Conservation (phyloP, 1,140 invertebrate species). For the Magallana ariakensis region DNA sequence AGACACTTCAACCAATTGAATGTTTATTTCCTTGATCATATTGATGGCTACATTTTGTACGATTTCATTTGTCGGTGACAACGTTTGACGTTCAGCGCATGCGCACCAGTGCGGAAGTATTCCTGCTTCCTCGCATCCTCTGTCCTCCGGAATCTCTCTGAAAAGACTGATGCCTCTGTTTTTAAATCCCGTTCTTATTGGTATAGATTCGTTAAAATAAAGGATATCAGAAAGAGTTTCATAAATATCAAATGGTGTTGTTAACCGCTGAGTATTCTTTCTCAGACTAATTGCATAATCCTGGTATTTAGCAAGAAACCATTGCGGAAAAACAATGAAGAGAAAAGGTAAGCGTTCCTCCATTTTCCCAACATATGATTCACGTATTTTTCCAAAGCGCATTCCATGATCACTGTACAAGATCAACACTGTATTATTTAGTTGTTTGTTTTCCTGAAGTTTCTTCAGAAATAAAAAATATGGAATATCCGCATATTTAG, state of each 20-base stretch:
- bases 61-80: conserved; percentile 25
- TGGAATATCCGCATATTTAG: conserved; percentile 70
- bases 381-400: conserved; percentile 88
- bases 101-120: conserved; percentile 79
- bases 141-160: conserved; percentile 74
- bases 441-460: conserved; percentile 65
- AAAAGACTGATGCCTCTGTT: conserved; percentile 77
- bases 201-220: conserved; percentile 63
- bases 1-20: conserved; percentile 41
- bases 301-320: conserved; percentile 85
- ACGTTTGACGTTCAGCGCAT: conserved; percentile 70
- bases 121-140: conserved; percentile 76
- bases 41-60: conserved; percentile 45
- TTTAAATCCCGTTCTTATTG: conserved; percentile 49
- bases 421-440: conserved; percentile 85
- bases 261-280: conserved; percentile 82
- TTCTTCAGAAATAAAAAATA: conserved; percentile 70
- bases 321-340: conserved; percentile 89
- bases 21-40: conserved; percentile 68
- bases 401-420: conserved; percentile 96
- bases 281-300: conserved; percentile 84
- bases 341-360: conserved; percentile 94
- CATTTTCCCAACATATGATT: conserved; percentile 90
- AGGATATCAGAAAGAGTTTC: conserved; percentile 77
- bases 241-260: conserved; percentile 80